Evolutionary conservation across 1,140 invertebrate genomes (phyloP).

Genomic region (Parapsyche elsis): DNA sequence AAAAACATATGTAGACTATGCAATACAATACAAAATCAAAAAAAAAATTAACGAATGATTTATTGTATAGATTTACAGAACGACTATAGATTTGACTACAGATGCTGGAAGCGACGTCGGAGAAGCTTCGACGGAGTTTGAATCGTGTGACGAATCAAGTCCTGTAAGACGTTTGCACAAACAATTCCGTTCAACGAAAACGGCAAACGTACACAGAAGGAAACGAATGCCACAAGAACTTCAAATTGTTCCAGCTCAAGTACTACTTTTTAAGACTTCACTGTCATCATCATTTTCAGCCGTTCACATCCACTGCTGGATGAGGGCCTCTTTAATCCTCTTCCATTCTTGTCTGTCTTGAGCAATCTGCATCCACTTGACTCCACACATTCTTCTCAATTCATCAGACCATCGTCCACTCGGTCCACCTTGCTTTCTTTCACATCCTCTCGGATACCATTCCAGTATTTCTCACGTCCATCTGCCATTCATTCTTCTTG

Average conservation of each 20-base stretch:
- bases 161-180: constrained; percentile 64
- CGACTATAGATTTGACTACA: constrained; percentile 66
- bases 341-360: too few species aligned
- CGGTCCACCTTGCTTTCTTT: too few species aligned
- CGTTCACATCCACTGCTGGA: too few species aligned
- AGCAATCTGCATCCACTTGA: too few species aligned
- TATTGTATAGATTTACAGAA: constrained; percentile 63
- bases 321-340: too few species aligned
- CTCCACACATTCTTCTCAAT: too few species aligned
- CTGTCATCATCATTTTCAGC: too few species aligned
- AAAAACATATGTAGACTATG: not conserved
- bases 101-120: constrained; percentile 62
- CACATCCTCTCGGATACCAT: too few species aligned
- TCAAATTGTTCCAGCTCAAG: constrained; percentile 67
- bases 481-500: too few species aligned
- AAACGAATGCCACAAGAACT: constrained; percentile 70
- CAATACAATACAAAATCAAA: too few species aligned
- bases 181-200: constrained; percentile 60
- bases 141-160: constrained; percentile 64
- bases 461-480: too few species aligned
- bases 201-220: constrained; percentile 62
- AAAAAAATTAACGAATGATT: constrained; percentile 11
- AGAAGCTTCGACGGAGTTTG: constrained; percentile 62
- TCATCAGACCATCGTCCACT: too few species aligned
- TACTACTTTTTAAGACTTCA: constrained; percentile 55